Evolutionary conservation across 2,888 invertebrate genomes (phyloP), one percentile per base, ranked within the genome.

Genomic region (Acrobasis consociella): DNA sequence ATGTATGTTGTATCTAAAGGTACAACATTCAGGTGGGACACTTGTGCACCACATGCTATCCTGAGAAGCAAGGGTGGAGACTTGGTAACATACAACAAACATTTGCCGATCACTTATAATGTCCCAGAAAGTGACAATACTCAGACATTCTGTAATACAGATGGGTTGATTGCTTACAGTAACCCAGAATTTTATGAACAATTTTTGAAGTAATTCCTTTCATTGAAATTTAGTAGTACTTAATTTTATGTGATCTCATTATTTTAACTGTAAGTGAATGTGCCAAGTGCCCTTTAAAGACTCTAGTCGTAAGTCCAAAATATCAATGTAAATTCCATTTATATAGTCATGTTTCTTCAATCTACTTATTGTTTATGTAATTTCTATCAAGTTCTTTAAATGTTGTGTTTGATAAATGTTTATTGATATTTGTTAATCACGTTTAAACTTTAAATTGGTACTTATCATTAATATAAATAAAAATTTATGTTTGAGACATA

Each of bases 21-120:
- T 31, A 96, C 97, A 2, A 98, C 97, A 11, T 98, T 95, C 79
- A 95, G 95, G 65, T 99, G 98, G 98, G 99, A 99, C 78, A 97
- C 97, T 0, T 98, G 98, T 85, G 98, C 95, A 0, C 97, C 97
- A 0, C 98, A 99, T 76, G 96, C 97, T 0, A 95, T 99, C 62
- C 85, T 99, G 2, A 93, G 92, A 67, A 94, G 97, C 0, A 85
- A 95, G n/a, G 96, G 96, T n/a, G 98, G 98, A 1, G 95, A 96
- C 71, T 82, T 96, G 8, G 66, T 91, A 1, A 74, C 75, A 64
- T 89, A 76, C 65, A 69, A 73, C 7, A 74, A 77, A 22, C 69
- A 71, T 17, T 60, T 63, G 56, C 81, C 86, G n/a, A 69, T 92
- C 10, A 82, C 78, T 60, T 92, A 92, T 69, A 89, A 87, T 68